Evolutionary conservation across 2,797 vertebrate species (phyloP), one percentile per base, ranked within the genome.

Genomic region (Chiloscyllium punctatum): DNA sequence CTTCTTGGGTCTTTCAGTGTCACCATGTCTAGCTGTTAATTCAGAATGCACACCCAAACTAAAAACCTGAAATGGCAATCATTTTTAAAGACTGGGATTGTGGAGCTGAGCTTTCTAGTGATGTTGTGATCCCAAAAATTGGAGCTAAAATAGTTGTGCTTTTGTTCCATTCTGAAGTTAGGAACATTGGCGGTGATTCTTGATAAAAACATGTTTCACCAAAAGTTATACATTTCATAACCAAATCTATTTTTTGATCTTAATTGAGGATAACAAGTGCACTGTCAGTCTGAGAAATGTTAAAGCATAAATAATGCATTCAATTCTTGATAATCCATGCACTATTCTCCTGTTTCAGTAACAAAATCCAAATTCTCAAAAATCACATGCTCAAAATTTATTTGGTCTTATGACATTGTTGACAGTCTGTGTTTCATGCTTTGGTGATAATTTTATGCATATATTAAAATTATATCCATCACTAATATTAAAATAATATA

Each of bases 401-500:
- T 33, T 90, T 88, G 27, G 57, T 62, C 27, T 53, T 21, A 33
- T 90, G 53, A 90, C 16, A 21, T 16, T 4, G 57, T n/a, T 62
- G 87, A 30, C 8, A 16, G 62, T 8, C 30, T 90, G 87, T n/a
- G n/a, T 72, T 66, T 91, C 57, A 37, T 33, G 57, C 7, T 33
- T 66, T 91, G 57, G 66, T n/a, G 16, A n/a, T 33, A n/a, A n/a
- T 66, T 91, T 33, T 66, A 66, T 8, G 16, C 6, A 30, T 62
- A 15, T 77, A 77, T 62, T 62, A 3, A n/a, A 77, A 77, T 74
- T 16, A 79, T 37, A 66, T 66, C 7, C 4, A 68, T 69, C 62
- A 27, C 42, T 92, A 92, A 92, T 69, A 68, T 92, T 92, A 42
- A 69, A 92, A 92, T 92, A 42, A 92, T 33, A 91, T 23, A 57